Conservation (phyloP, 2,113 vertebrate species). For the Trogon surrucura region DNA sequence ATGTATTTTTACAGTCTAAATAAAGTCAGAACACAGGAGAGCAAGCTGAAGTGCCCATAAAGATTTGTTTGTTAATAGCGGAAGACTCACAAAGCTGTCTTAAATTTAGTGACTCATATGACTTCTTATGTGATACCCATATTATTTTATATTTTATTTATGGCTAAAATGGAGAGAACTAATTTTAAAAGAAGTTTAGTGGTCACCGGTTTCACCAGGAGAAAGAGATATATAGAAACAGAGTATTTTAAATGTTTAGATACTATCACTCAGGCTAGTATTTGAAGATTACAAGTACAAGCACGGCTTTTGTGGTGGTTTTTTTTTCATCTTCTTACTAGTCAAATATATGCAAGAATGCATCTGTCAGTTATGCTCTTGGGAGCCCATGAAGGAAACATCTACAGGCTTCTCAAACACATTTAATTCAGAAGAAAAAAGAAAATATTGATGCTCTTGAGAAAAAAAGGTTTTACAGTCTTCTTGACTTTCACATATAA, state of each 20-base stretch:
- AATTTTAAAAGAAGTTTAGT: neutral
- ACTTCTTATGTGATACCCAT: neutral
- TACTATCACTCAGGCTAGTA: neutral
- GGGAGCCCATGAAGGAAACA: neutral
- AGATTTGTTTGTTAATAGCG: neutral
- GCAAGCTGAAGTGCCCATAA: neutral
- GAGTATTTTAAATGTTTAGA: neutral
- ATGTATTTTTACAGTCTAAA: neutral
- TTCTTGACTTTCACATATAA: conserved; percentile 4
- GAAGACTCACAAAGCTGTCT: neutral
- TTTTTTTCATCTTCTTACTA: neutral
- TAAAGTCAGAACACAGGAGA: neutral
- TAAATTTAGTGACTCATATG: neutral
- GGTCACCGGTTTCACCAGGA: neutral
- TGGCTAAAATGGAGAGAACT: neutral
- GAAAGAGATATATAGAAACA: neutral
- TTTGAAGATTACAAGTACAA: neutral
- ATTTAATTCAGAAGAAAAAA: conserved; percentile 38
- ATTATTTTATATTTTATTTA: neutral
- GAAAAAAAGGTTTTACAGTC: neutral
- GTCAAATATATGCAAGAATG: conserved; percentile 32
- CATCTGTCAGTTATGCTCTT: conserved; percentile 28
- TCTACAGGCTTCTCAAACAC: conserved; percentile 21
- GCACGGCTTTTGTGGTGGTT: accelerated
- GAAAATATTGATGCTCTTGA: conserved; percentile 53